Base-by-base conservation (phyloP, 2,113 vertebrate species). In the Paradisaea rubra region DNA sequence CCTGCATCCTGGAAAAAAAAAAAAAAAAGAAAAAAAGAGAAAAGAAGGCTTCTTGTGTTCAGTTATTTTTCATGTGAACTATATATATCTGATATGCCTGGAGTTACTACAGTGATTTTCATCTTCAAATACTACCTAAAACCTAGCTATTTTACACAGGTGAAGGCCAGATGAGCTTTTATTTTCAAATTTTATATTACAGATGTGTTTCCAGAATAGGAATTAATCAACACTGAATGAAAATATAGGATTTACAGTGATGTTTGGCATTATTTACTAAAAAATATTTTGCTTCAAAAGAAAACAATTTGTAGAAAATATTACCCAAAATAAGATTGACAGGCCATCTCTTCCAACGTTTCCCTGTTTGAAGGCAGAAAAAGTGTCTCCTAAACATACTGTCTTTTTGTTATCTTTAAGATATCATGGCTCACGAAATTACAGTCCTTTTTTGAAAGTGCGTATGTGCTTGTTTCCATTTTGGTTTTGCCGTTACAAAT, bases 61-160 rank as follows among this genome's bases (percentile, higher is more conserved):
- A 42, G 45, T 39, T 79, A 71, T 79, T 95, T 89, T 94, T 91
- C 33, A 23, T 76, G 69, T 91, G 69, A 89, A 54, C 89, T 94
- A 94, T 94, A 87, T 92, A 86, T 86, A 91, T 66, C 50, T 65
- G 66, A 70, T 72, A 52, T 24, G 89, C 25, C 45, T 65, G 35
- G 37, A 76, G 60, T 68, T 84, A 44, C 65, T 76, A 57, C 53
- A 74, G 53, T 28, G 86, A 86, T 87, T 94, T 96, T 94, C 45
- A 94, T 87, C 89, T 91, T 92, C 84, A 94, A 87, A 92, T 54
- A 31, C 52, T 49, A 8, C 74, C 53, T 72, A 66, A 72, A 77
- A 73, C 22, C 30, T 66, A 59, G 33, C 16, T 53, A 30, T 42
- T 19, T 65, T 80, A 82, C 52, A 88, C 35, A 86, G 16, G 45